Evolutionary conservation across 2,888 invertebrate species (phyloP).

Genomic region (Dascillus cervinus): DNA sequence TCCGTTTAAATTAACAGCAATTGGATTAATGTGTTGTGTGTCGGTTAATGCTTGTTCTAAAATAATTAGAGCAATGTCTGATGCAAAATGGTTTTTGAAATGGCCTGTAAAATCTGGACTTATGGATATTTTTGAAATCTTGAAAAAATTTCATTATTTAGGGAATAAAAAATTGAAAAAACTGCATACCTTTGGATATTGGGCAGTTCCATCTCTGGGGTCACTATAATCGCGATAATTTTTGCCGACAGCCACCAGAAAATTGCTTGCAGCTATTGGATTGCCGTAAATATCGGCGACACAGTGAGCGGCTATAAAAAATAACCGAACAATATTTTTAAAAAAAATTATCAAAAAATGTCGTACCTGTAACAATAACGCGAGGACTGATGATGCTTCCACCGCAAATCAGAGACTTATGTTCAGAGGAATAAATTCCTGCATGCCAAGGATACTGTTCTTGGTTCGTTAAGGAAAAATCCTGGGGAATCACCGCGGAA

Average conservation of each 20-base stretch:
- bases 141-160: too few relatives aligned
- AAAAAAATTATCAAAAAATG: neutral
- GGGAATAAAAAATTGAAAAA: too few relatives aligned
- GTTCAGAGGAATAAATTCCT: conserved; percentile 23
- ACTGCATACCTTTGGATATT: conserved; percentile 3
- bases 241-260: conserved; percentile 29
- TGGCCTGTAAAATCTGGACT: conserved; percentile 10
- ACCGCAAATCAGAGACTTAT: conserved; percentile 24
- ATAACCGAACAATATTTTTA: neutral
- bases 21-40: too few relatives aligned
- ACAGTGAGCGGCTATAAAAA: conserved; percentile 33
- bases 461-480: too few relatives aligned
- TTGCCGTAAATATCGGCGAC: conserved; percentile 20
- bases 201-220: conserved; percentile 18
- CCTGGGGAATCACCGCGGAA: too few relatives aligned
- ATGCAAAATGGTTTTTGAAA: conserved; percentile 20
- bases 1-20: too few relatives aligned
- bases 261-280: conserved; percentile 9
- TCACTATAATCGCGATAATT: conserved; percentile 27
- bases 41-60: conserved; percentile 27
- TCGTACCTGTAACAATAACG: conserved; percentile 31
- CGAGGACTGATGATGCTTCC: conserved; percentile 28
- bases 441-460: conserved; percentile 34
- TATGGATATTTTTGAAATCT: conserved; percentile 22
- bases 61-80: conserved; percentile 36